Evolutionary conservation across 2,888 invertebrate genomes (phyloP), one percentile per base, ranked within the genome.

Genomic region (Ormyrus rosae): DNA sequence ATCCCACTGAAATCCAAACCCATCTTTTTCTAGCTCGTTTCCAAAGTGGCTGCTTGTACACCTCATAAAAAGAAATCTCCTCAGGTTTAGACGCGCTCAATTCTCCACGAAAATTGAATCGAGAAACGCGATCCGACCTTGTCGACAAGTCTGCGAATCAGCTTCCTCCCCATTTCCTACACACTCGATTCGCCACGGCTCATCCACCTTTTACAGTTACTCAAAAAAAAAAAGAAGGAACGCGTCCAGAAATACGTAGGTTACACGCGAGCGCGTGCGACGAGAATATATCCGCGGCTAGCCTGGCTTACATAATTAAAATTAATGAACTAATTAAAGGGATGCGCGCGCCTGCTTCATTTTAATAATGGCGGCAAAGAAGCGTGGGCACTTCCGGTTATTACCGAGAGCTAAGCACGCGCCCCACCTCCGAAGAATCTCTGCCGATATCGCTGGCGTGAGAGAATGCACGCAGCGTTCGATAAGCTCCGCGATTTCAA

Each of bases 241-340:
- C 34, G 34, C 34, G 34, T 34, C 34, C 34, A 34, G 9, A 46
- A 63, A 13, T 46, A 63, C 3, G 11, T 13, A 60, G 19, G 19
- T 6, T 10, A 60, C 13, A 19, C 7, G 60, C 60, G 9, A 10
- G 13, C 63, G 13, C 63, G 48, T 19, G 60, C 51, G n/a, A 51
- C 11, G 19, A 6, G 34, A 68, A 55, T 6, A 68, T 13, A 50
- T 4, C 19, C 60, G 9, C n/a, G 51, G 45, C 10, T n/a, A 7
- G 45, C 51, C 68, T 72, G 58, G 68, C 55, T 60, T 19, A 78
- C 83, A 85, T 87, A 89, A 90, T 90, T 90, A 89, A 88, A 86
- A 87, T 87, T 90, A 90, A 90, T 89, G 88, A 89, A 87, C 89
- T 88, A 87, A 89, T 90, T 90, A 90, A 89, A 87, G 87, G 87